Base-by-base conservation (phyloP, 2,888 invertebrate genomes). In the Molorchus minor region DNA sequence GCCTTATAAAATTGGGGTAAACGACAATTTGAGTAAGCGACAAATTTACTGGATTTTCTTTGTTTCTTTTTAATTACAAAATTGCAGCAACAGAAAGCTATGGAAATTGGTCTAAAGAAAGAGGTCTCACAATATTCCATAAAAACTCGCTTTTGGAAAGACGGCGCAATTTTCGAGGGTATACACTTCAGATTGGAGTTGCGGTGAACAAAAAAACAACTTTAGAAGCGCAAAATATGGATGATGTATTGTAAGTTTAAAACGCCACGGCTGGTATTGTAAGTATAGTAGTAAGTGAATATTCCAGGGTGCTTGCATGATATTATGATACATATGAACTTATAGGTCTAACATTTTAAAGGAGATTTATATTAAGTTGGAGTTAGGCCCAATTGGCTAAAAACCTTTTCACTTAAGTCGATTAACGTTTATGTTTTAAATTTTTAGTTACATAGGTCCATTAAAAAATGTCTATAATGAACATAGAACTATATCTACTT, bases 51-150 rank as follows among this genome's bases (percentile, higher is more conserved):
- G 2, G 12, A 16, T 16, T 10, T 20, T 12, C 19, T 2, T 35
- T 2, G 2, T 10, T 25, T 8, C 25, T 56, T 20, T 54, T 63
- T 29, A n/a, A n/a, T n/a, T n/a, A n/a, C n/a, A n/a, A n/a, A n/a
- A n/a, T n/a, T n/a, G n/a, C 35, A 69, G 69, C 63, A 29, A 56
- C 52, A 17, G 63, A 64, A 53, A 40, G 62, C 29, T 64, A 62
- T 58, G 64, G 67, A 20, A 62, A 46, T 36, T 70, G 70, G 70
- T 57, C 57, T 5, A 21, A 38, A 36, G 16, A 49, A 16, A 35
- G 21, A 15, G 61, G 61, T 13, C 21, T 65, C 7, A 56, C 30
- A 1, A 44, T 44, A 2, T 21, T 33, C 25, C 49, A 54, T 29
- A 12, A 56, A n/a, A 30, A 53, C 2, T 33, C 58, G 15, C 41